A percentile compares a stretch with the other conserved stretches of the same genome.
Evolutionary conservation across 2,797 vertebrate genomes (phyloP).

Genomic region (Takifugu ocellatus): DNA sequence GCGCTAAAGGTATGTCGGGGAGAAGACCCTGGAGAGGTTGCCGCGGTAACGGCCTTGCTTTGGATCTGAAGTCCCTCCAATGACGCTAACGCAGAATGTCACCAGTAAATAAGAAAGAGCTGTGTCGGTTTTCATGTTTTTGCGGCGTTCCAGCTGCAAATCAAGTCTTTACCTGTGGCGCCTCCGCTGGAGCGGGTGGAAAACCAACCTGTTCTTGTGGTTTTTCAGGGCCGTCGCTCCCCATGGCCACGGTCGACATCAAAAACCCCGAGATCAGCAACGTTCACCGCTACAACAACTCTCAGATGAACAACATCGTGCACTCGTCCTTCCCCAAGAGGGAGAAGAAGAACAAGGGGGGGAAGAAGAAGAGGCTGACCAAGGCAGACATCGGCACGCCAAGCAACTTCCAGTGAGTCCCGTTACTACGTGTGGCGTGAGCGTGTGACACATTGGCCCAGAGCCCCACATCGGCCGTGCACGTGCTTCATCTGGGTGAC

Average conservation of each 20-base stretch:
- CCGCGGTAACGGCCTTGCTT: neutral
- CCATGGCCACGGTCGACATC: constrained; percentile 96
- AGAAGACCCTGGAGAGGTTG: neutral
- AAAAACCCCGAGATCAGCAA: constrained; percentile 96
- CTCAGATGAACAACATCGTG: constrained; percentile 88
- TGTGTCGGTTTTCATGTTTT: too few species aligned
- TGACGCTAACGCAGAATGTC: too few species aligned
- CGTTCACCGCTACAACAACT: constrained; percentile 79
- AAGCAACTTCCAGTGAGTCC: constrained; percentile 95
- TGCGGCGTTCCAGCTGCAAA: too few species aligned
- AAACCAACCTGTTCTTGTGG: neutral
- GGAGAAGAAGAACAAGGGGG: constrained; percentile 84
- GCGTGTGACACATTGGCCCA: neutral
- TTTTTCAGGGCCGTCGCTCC: constrained; percentile 83
- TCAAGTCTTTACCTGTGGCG: too few species aligned
- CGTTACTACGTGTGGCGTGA: too few species aligned
- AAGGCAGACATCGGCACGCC: constrained; percentile 98
- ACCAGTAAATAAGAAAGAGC: too few species aligned
- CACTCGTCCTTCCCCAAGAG: constrained; percentile 86
- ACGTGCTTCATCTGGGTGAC: neutral
- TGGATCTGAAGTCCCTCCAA: neutral
- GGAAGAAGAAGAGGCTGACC: constrained; percentile 92
- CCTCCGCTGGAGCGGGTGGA: too few species aligned
- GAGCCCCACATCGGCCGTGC: neutral
- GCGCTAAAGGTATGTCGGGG: constrained; percentile 45